A percentile compares a stretch with the other conserved stretches of the same genome.
Conservation (phyloP, 2,113 vertebrate species). For the Morone saxatilis region DNA sequence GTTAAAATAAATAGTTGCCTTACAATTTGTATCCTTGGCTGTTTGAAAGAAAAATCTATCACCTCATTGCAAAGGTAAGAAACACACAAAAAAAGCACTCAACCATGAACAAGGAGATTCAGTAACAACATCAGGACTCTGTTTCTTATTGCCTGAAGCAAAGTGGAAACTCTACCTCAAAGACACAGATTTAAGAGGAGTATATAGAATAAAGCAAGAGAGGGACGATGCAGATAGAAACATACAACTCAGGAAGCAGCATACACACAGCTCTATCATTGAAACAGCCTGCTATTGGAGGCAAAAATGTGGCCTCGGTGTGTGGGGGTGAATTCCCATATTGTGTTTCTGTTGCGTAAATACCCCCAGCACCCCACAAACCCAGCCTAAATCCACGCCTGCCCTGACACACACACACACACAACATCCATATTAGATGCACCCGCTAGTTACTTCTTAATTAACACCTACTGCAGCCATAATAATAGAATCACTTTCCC, state of each 20-base stretch:
- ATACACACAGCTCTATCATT: slow-evolving; percentile 28
- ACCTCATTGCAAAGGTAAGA: slow-evolving; percentile 25
- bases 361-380: slow-evolving; percentile 57
- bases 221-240: slow-evolving; percentile 22
- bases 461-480: slow-evolving; percentile 85
- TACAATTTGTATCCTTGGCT: slow-evolving; percentile 10
- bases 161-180: slow-evolving; percentile 36
- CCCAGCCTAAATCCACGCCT: slow-evolving; percentile 50
- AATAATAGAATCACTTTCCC: slow-evolving; percentile 83
- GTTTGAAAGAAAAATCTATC: slow-evolving; percentile 19
- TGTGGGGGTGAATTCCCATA: slow-evolving; percentile 68
- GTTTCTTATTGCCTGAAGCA: slow-evolving; percentile 34
- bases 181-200: slow-evolving; percentile 36
- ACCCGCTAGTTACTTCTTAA: slow-evolving; percentile 84
- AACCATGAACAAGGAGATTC: slow-evolving; percentile 23
- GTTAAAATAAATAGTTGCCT: neutral
- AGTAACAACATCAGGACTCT: slow-evolving; percentile 13
- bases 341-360: slow-evolving; percentile 72
- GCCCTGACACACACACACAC: slow-evolving; percentile 20
- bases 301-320: slow-evolving; percentile 51
- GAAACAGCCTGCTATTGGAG: slow-evolving; percentile 15
- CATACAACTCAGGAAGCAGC: slow-evolving; percentile 37
- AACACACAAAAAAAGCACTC: slow-evolving; percentile 19
- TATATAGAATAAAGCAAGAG: slow-evolving; percentile 20
- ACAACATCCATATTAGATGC: slow-evolving; percentile 72